Evolutionary conservation across 2,113 vertebrate genomes (phyloP), one percentile per base, ranked within the genome.

Genomic region (Ginglymostoma cirratum): DNA sequence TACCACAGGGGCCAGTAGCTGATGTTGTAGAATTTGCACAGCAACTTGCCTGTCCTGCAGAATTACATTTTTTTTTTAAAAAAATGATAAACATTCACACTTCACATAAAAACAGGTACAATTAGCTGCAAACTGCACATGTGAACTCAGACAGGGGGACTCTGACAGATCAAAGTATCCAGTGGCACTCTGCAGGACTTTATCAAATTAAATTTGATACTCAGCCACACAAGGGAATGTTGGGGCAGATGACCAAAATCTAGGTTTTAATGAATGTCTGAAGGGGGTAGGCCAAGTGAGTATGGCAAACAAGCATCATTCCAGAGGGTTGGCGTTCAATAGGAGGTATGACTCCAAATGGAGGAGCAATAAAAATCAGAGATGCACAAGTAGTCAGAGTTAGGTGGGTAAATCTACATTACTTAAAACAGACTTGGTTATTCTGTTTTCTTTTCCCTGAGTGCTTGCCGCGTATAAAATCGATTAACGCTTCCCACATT

Each of bases 1-100:
- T 99, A 99, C 99, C 99, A 99, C 76, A 99, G 98, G 0, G 98
- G 98, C 98, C 98, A 99, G 96, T 98, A 98, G 0, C 97, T 97
- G 97, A 99, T 98, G 97, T 99, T 99, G 96, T 98, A 99, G 96
- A 99, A 99, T 0, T 98, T 98, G 96, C 98, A 98, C 42, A 99
- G 97, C 96, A 99, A 96, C 95, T 98, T 98, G 78, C 99, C 99
- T 96, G 98, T 98, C 99, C 99, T 99, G 45, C 4, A 52, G 1
- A 96, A 96, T 30, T 95, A 45, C 95, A 96, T 96, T 96, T 96
- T 83, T 96, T 96, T 21, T 45, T 70, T 4, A 70, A 23, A 69
- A 38, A 2, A 83, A 83, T 45, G 38, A 42, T 21, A 83, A 83
- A 83, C 15, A 19, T 38, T 1, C 5, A 23, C 38, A 83, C 17